Base-by-base conservation (phyloP, 37 sponge, comb jelly and placozoan genomes). In the Halisarca cf. caerulea region DNA sequence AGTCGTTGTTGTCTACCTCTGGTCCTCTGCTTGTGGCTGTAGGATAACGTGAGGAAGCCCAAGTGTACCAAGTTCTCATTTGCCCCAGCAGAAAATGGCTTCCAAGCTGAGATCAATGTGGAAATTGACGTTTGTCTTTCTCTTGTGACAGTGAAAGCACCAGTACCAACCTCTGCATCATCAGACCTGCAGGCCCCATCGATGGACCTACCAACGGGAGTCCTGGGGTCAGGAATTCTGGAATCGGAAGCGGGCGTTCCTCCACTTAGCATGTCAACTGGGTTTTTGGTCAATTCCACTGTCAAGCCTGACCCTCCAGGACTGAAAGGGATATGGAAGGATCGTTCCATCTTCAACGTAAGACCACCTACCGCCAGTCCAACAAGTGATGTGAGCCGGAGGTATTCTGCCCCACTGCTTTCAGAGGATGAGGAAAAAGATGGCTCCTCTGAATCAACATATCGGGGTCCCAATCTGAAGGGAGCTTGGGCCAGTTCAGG, bases 31-130 rank as follows among this genome's bases (percentile, higher is more conserved):
- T 25, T 2, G 5, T 59, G 17, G 3, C 20, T 2, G 6, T 30
- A 92, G 92, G 87, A 83, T 32, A 71, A 86, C 9, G 93, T 92
- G 18, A 60, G 58, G 33, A 59, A 64, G 27, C 91, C 91, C 0
- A 66, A 71, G 24, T 78, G 80, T 73, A 91, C 91, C 0, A 79
- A 59, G 15, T 84, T 78, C 40, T 54, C 39, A 20, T 86, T 90
- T 69, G 54, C 42, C 62, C 82, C 90, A 0, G 21, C 25, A 1
- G 79, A 75, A 32, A 66, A 40, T 7, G 66, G 78, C 15, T 40
- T 78, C 3, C 51, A 68, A 47, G 83, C 66, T 0, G 83, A 66
- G 38, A 6, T 83, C 27, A 47, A 45, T 4, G 71, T 83, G 8
- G 55, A 68, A 9, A 64, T 83, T 64, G 83, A 83, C 66, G 45